Evolutionary conservation across 1,140 invertebrate genomes (phyloP), one percentile per base, ranked within the genome.

Genomic region (Vollenhovia emeryi): DNA sequence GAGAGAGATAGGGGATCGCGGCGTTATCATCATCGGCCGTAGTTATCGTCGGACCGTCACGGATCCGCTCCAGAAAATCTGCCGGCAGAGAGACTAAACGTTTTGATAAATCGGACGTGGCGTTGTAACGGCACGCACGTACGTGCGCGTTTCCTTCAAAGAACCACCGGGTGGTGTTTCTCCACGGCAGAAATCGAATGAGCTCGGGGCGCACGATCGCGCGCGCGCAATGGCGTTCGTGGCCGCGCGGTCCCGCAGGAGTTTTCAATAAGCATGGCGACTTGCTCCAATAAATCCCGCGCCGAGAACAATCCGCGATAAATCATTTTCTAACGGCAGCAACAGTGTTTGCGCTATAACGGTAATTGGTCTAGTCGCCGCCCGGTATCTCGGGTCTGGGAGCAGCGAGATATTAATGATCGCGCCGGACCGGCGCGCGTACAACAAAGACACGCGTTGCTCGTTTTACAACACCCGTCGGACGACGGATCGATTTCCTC

Each of bases 331-430:
- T 74, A 86, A 50, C 87, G 76, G 88, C 84, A 86, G 84, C 64
- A 71, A 89, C 86, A 88, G 84, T 87, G 82, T 84, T 84, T 84
- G 69, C 33, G 82, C 40, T 62, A 59, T 89, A 89, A 89, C 88
- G 88, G 88, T 89, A 89, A 89, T 89, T 89, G 88, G 87, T 83
- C 84, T 50, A 88, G 87, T 83, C 88, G 87, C 86, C 80, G 86
- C 84, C 50, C 88, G 64, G 75, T 88, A 86, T 66, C 64, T 52
- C 66, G 52, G 62, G 83, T 62, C 43, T 71, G 40, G 33, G n/a
- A 85, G 60, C 50, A 36, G 62, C n/a, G 71, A 57, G 87, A 89
- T 88, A 89, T 88, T 89, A 89, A 89, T 82, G 87, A 86, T 86
- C 73, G 59, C 52, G 79, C 33, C 36, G 68, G 40, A 1, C 13